Evolutionary conservation across 2,113 vertebrate genomes (phyloP).

Genomic region (Perca schrenkii): DNA sequence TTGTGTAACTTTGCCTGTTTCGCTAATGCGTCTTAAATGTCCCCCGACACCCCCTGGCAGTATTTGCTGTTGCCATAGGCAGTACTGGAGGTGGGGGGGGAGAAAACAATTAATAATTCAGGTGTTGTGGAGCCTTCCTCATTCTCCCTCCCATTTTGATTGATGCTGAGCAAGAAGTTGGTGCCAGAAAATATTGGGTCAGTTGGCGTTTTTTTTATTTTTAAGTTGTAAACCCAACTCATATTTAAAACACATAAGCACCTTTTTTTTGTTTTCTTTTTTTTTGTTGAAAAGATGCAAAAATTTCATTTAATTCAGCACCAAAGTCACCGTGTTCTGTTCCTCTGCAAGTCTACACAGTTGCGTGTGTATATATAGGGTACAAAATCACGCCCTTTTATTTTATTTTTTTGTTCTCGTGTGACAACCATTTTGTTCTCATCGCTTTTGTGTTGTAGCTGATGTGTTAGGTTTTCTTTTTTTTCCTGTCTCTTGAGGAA

Average conservation of each 20-base stretch:
- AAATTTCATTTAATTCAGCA: constrained; percentile 56
- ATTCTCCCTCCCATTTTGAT: constrained; percentile 42
- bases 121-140: constrained; percentile 32
- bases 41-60: background rate
- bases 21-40: constrained; percentile 66
- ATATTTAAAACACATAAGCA: constrained; percentile 62
- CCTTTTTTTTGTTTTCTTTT: constrained; percentile 62
- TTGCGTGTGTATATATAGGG: constrained; percentile 81
- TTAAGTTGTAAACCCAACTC: constrained; percentile 24
- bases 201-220: constrained; percentile 10
- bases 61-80: constrained; percentile 43
- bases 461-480: constrained; percentile 39
- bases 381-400: constrained; percentile 69
- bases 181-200: constrained; percentile 49
- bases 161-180: constrained; percentile 24
- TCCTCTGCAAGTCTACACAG: constrained; percentile 51
- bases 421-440: constrained; percentile 56
- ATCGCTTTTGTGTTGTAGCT: constrained; percentile 47
- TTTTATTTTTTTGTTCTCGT: constrained; percentile 8
- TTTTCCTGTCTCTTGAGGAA: constrained; percentile 38
- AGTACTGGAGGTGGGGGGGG: constrained; percentile 29
- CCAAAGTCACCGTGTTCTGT: constrained; percentile 73
- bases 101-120: constrained; percentile 34
- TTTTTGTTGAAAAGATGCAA: constrained; percentile 52
- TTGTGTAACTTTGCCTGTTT: constrained; percentile 67